These are phyloP conservation scores for Pandemis cinnamomeana DNA, from an alignment of 2,888 invertebrate genomes.

Conservation along the genomic window DNA sequence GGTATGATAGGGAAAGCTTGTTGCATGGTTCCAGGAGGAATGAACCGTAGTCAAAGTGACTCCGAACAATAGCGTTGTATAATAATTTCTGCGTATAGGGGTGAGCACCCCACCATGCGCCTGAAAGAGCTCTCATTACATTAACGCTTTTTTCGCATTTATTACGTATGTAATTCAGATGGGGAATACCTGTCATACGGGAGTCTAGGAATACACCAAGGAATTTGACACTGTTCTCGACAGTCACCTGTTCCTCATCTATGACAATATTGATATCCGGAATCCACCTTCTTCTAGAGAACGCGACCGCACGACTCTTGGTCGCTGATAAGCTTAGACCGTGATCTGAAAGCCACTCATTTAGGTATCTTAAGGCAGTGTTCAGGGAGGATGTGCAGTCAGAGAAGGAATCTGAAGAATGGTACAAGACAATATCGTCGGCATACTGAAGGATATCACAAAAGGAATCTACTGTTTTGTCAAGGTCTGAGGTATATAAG, in stretches of 20 bases:
- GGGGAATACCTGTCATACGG: background rate
- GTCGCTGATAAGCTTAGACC: no score
- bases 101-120: background rate
- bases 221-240: background rate
- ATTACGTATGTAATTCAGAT: background rate
- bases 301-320: no score
- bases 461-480: background rate
- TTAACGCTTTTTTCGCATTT: slow-evolving; percentile 2
- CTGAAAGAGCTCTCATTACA: background rate
- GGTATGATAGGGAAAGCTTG: background rate
- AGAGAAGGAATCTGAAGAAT: background rate
- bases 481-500: no score
- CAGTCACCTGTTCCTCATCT: background rate
- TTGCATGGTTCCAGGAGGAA: background rate
- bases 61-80: background rate
- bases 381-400: no score
- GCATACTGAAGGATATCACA: background rate
- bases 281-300: no score
- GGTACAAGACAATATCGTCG: slow-evolving; percentile 1
- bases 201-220: background rate
- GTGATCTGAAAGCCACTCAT: no score
- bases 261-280: no score
- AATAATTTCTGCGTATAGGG: background rate
- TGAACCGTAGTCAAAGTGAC: background rate
- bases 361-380: no score